Evolutionary conservation across 1,140 invertebrate species (phyloP).

Genomic region (Cotesia typhae): DNA sequence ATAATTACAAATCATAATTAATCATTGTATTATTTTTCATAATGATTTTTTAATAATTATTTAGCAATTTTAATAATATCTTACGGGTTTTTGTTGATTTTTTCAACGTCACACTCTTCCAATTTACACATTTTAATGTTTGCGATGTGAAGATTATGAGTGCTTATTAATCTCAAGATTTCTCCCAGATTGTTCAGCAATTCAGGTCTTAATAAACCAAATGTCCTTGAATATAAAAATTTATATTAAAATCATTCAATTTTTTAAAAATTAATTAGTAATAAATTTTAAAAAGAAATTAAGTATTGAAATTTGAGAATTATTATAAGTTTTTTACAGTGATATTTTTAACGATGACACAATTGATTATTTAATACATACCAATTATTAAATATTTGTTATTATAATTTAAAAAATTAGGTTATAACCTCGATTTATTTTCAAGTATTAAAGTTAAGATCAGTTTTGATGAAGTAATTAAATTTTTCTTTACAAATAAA

Average conservation of each 20-base stretch:
- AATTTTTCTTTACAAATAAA: no score
- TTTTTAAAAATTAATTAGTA: constrained; percentile 20
- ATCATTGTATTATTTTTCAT: not conserved
- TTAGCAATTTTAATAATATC: constrained; percentile 36
- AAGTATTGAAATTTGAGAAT: constrained; percentile 9
- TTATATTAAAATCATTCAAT: constrained; percentile 21
- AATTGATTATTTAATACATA: no score
- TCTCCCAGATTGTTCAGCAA: constrained; percentile 76
- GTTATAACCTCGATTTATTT: no score
- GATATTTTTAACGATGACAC: no score
- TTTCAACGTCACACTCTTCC: constrained; percentile 69
- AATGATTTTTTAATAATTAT: not conserved
- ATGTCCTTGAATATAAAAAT: constrained; percentile 70
- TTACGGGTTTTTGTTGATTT: constrained; percentile 75
- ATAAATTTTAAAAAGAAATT: constrained; percentile 4
- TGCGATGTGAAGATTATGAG: constrained; percentile 75
- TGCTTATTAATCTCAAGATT: constrained; percentile 74
- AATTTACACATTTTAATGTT: constrained; percentile 78
- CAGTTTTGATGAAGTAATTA: no score
- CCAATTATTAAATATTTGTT: no score
- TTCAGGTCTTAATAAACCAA: constrained; percentile 79
- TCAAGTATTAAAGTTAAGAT: no score
- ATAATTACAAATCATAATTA: not conserved
- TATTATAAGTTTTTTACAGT: no score
- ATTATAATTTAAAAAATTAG: no score